Base-by-base conservation (phyloP, 1,140 invertebrate genomes). In the Vanessa tameamea region DNA sequence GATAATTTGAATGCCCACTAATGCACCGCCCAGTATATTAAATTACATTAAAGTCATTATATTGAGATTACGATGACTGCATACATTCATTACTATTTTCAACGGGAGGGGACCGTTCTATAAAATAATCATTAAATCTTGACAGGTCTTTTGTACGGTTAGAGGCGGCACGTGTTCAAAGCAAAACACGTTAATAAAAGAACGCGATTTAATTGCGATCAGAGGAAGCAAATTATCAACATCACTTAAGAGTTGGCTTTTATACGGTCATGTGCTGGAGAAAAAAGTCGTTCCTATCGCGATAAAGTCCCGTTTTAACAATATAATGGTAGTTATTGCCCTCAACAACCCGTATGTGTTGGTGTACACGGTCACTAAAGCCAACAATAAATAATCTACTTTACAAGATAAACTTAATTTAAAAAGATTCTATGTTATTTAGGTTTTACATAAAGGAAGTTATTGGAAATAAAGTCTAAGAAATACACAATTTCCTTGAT, bases 31-130 rank as follows among this genome's bases (percentile, higher is more conserved):
- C 84, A 71, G 72, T 78, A 73, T 77, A 82, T 87, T 82, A 82
- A 82, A 85, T 87, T 82, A 81, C 83, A 83, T 80, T 83, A 72
- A 82, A 80, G 76, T 72, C 75, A 83, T 83, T 82, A 83, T 76
- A 78, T 76, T 69, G 76, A 80, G 77, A 85, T 87, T 83, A 84
- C 73, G 76, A 78, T 71, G 71, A 69, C 74, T 75, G 70, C 70
- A 69, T 74, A 77, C 78, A 77, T 75, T 79, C 69, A 81, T 75
- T 76, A 80, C 67, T 73, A 78, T 75, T 75, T 67, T 64, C 76
- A 78, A 77, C 65, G 73, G 69, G 69, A 79, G 80, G 79, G 81
- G 81, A 73, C 63, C 51, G 67, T 66, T 75, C 69, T 76, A 68
- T 75, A 78, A 79, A 81, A 78, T 78, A 66, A 77, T 79, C 67